Evolutionary conservation across 2,113 vertebrate species (phyloP).

Genomic region (Syngnathus scovelli): DNA sequence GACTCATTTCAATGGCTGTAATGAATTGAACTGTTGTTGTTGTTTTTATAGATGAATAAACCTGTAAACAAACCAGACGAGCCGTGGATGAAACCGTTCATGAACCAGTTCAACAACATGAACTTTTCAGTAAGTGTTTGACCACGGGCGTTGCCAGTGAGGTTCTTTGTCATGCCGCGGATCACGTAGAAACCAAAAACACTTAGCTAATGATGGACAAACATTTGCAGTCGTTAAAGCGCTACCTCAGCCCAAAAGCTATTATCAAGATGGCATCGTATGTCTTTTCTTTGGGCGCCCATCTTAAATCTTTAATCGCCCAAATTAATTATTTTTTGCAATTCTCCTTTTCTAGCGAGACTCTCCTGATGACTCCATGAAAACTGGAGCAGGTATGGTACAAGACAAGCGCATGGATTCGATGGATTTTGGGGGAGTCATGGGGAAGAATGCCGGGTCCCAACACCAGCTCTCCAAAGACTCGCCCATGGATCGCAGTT

Average conservation of each 20-base stretch:
- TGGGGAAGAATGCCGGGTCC: conserved; percentile 82
- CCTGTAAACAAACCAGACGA: conserved; percentile 90
- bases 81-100: conserved; percentile 89
- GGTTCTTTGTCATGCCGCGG: neutral
- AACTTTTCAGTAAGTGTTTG: conserved; percentile 82
- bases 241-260: neutral
- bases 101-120: conserved; percentile 93
- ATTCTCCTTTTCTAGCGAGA: conserved; percentile 78
- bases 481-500: conserved; percentile 83
- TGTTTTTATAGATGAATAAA: conserved; percentile 82
- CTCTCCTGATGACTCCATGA: conserved; percentile 85
- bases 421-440: conserved; percentile 83
- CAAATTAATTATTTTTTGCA: neutral
- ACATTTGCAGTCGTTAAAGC: neutral
- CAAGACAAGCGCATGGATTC: conserved; percentile 87
- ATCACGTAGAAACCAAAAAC: neutral
- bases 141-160: neutral
- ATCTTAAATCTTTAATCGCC: neutral
- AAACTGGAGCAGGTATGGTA: conserved; percentile 81
- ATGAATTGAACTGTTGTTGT: neutral
- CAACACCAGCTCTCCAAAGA: conserved; percentile 93
- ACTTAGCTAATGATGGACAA: neutral
- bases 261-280: neutral
- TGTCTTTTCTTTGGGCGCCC: neutral
- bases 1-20: neutral